Evolutionary conservation across 2,797 vertebrate species (phyloP), one percentile per base, ranked within the genome.

Genomic region (Vespertilio murinus): DNA sequence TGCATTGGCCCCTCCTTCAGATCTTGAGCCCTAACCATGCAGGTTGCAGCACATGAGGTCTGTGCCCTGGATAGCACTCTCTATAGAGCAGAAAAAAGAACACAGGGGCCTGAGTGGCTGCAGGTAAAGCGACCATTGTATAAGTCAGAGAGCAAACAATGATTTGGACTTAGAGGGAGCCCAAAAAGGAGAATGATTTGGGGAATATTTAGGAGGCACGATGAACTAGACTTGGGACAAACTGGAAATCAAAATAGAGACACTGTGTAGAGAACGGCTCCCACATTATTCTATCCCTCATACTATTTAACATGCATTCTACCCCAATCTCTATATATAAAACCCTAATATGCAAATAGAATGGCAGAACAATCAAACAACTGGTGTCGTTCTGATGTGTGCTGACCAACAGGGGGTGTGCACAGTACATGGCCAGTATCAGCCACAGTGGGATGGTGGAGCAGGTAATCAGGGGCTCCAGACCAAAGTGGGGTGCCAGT

Each of bases 41-140:
- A 56, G 54, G 54, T 59, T 12, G 56, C 11, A 12, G 56, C 56
- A 59, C 56, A 59, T 59, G 13, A 75, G 7, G 23, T 17, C 35
- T 23, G 18, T 65, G 61, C 6, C 30, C 17, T 42, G 61, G 17
- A 52, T 38, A 78, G 9, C 22, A 14, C n/a, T 11, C 52, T 23
- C 14, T 35, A 5, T 8, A 12, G 4, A 9, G 2, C 8, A 56
- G 23, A 49, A 33, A 30, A 94, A 45, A 90, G 65, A 42, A 7
- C n/a, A 47, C 0, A 35, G 23, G 1, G 13, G 4, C n/a, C 14
- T 13, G 5, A 23, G 11, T 0, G 1, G 2, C 1, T 45, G 13
- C 33, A 9, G 20, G 7, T 2, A 56, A 88, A 61, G 22, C 67
- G 25, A 5, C 22, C 45, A 59, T 2, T 54, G 6, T 8, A n/a